These are phyloP conservation scores for Rhingia campestris DNA, from an alignment of 2,888 invertebrate species.

Conservation along the genomic window DNA sequence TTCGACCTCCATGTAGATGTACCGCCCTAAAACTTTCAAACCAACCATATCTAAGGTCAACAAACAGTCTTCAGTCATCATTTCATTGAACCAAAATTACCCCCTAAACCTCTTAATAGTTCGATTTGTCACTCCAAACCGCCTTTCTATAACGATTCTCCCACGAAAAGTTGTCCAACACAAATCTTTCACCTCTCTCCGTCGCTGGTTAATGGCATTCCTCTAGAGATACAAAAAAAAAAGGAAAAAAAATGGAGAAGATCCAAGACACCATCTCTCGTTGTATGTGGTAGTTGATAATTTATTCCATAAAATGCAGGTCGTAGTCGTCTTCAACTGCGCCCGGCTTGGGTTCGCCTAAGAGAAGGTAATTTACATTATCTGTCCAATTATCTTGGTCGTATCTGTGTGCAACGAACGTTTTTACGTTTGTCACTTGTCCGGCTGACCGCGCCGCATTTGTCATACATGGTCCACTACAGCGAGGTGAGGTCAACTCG, in stretches of 20 bases:
- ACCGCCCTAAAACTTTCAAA: too few species aligned
- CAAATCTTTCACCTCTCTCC: constrained; percentile 28
- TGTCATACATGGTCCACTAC: constrained; percentile 72
- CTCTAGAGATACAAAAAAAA: constrained; percentile 25
- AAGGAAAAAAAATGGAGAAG: constrained; percentile 9
- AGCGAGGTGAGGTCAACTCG: constrained; percentile 56
- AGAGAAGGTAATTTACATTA: constrained; percentile 62
- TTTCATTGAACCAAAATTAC: too few species aligned
- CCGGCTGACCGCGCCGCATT: constrained; percentile 52
- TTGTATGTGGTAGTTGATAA: constrained; percentile 67
- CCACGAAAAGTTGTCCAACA: constrained; percentile 15
- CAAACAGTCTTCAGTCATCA: too few species aligned
- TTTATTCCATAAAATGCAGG: constrained; percentile 71
- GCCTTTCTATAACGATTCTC: neutral
- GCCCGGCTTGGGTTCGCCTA: neutral
- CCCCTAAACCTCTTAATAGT: too few species aligned
- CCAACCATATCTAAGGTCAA: too few species aligned
- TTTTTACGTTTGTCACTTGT: constrained; percentile 70
- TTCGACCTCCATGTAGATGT: too few species aligned
- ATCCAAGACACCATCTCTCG: constrained; percentile 42
- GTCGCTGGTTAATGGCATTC: constrained; percentile 50
- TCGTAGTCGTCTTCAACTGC: constrained; percentile 55
- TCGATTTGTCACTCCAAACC: neutral
- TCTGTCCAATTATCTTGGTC: constrained; percentile 67
- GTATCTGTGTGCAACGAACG: constrained; percentile 62